phyloP scores from a whole-genome alignment of 2,888 invertebrate genomes.

The Eristalinus aeneus region DNA sequence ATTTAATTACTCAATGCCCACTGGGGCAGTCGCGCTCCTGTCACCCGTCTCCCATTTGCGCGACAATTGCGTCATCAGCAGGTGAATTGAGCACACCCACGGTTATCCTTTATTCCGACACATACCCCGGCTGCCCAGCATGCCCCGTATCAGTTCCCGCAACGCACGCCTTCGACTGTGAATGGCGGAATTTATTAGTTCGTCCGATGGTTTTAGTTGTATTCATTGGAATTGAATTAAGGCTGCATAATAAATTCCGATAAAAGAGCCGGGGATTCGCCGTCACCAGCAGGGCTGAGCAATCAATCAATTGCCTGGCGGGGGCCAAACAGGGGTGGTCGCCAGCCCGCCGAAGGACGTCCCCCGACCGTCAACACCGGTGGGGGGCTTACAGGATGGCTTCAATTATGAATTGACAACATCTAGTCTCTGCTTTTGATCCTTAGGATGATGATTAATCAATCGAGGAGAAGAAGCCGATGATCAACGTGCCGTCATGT shows the following conservation, averaged over 20 bases:
- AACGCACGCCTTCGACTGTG: conserved; percentile 24
- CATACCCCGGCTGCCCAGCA: not conserved
- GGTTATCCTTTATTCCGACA: conserved; percentile 8
- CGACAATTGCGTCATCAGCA: conserved; percentile 6
- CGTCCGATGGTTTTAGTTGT: conserved; percentile 9
- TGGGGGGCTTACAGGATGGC: not conserved
- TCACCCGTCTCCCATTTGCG: not conserved
- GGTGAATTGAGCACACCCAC: not conserved
- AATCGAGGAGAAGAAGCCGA: conserved; percentile 18
- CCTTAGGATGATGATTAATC: conserved; percentile 54
- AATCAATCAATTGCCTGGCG: conserved; percentile 59
- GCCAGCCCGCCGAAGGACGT: not conserved
- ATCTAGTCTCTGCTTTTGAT: conserved; percentile 20
- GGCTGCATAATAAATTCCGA: conserved; percentile 51
- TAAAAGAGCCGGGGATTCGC: not conserved
- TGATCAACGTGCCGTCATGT: not conserved
- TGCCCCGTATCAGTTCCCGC: too few species aligned
- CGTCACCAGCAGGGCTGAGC: conserved; percentile 4
- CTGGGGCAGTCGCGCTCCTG: not conserved
- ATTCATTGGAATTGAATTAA: conserved; percentile 47
- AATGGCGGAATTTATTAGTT: conserved; percentile 24
- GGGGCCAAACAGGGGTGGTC: not conserved
- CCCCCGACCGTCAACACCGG: not conserved
- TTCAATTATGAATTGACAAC: not conserved
- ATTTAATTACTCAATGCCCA: conserved; percentile 1